Base-by-base conservation (phyloP, 2,888 invertebrate species). In the Spilosoma lubricipeda region DNA sequence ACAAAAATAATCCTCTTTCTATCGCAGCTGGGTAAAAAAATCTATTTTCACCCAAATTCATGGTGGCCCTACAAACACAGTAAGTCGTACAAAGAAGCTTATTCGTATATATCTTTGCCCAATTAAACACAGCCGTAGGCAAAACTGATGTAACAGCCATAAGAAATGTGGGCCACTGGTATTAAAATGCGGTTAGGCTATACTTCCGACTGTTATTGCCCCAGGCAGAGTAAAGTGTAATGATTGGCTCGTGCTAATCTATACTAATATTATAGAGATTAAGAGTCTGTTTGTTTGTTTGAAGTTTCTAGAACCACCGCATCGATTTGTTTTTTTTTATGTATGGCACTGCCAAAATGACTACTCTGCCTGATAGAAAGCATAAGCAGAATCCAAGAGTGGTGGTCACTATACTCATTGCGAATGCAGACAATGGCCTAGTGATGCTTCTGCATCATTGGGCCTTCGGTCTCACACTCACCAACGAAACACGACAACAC, bases 101-200 rank as follows among this genome's bases (percentile, higher is more conserved):
- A 42, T 59, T 56, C 52, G 20, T 36, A 36, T 63, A 13, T 65
- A 65, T n/a, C 33, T 56, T 66, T 42, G 70, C 18, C 52, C 70
- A 74, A 74, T 70, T 73, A 67, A 74, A 30, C 63, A 27, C 39
- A 65, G 70, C 73, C 73, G 42, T 59, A 20, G 66, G 70, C 68
- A 3, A 39, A 42, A 39, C 36, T 66, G 69, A 73, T 33, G 39
- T 70, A 74, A 74, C 23, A 56, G 2, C 8, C 18, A 36, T 65
- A 64, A 30, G 33, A 13, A 42, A 70, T 59, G 66, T 66, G 23
- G 70, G 66, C 56, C 65, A 74, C 8, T 45, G 42, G 66, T 66
- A 45, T 73, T 48, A 52, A 56, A 15, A 42, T 30, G 48, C 33
- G n/a, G 15, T 56, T 36, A 56, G 56, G n/a, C 36, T 23, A 3